Conservation (phyloP, 2,113 vertebrate species). For the Ceyx cyanopectus region DNA sequence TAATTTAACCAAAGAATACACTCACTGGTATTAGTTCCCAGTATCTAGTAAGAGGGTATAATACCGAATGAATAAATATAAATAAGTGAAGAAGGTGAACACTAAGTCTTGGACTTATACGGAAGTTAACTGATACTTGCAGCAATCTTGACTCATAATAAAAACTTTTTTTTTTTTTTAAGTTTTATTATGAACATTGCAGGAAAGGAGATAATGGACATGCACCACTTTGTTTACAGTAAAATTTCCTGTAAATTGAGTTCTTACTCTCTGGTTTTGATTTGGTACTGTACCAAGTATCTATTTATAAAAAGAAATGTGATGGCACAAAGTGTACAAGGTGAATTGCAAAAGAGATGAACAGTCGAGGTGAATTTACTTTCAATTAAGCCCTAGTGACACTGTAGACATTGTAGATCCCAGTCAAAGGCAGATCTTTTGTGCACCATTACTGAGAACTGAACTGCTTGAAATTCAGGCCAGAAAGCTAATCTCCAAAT, state of each 20-base stretch:
- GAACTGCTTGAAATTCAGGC: neutral
- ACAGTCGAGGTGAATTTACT: conserved; percentile 21
- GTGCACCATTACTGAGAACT: neutral
- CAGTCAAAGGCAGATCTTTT: neutral
- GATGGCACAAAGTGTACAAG: neutral
- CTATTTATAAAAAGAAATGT: conserved; percentile 59
- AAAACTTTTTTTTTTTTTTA: conserved; percentile 51
- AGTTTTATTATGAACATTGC: conserved; percentile 52
- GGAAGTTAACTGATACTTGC: conserved; percentile 22
- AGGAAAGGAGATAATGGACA: conserved; percentile 59
- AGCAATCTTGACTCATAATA: conserved; percentile 35
- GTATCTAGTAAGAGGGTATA: too few relatives aligned
- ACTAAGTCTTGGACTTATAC: too few relatives aligned
- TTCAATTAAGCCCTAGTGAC: conserved; percentile 31
- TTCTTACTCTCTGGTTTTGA: conserved; percentile 54
- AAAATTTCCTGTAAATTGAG: conserved; percentile 49
- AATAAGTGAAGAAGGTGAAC: too few relatives aligned
- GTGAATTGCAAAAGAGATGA: neutral
- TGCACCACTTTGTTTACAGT: conserved; percentile 9
- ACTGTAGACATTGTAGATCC: neutral
- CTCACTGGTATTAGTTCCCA: neutral
- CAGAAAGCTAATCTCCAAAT: neutral
- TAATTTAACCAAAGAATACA: neutral
- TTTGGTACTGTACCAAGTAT: conserved; percentile 45
- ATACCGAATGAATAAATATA: too few relatives aligned